phyloP scores from a whole-genome alignment of 2,888 invertebrate genomes.

The Melolontha melolontha region DNA sequence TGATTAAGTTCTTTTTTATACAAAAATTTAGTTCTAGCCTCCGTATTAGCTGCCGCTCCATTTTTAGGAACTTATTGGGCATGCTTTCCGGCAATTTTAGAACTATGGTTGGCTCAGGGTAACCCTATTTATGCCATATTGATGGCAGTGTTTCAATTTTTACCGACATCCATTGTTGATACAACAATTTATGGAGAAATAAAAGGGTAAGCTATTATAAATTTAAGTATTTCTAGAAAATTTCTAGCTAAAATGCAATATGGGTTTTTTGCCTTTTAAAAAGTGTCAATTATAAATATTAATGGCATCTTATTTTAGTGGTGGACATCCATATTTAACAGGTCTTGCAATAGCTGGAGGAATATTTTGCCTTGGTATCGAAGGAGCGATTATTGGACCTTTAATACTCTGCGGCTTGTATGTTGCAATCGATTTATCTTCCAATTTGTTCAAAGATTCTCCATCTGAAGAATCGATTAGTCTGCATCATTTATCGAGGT shows the following conservation, averaged over 20 bases:
- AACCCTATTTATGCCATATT: conserved; percentile 84
- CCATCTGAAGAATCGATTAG: conserved; percentile 71
- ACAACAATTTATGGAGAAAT: conserved; percentile 97
- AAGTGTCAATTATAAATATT: too few species aligned
- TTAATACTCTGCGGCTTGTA: conserved; percentile 93
- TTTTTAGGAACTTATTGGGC: conserved; percentile 97
- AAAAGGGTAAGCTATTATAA: conserved; percentile 79
- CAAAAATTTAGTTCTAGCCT: conserved; percentile 80
- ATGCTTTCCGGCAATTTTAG: conserved; percentile 92
- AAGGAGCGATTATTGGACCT: conserved; percentile 97
- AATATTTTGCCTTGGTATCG: conserved; percentile 95
- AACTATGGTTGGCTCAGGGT: conserved; percentile 94
- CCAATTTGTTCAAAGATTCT: conserved; percentile 76
- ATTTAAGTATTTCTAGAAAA: too few species aligned
- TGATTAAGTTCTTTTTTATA: background rate
- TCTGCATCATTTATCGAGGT: conserved; percentile 52
- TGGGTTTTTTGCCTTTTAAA: too few species aligned
- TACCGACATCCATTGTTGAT: conserved; percentile 93
- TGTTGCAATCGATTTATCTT: conserved; percentile 89
- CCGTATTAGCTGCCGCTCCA: conserved; percentile 94
- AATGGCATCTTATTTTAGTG: conserved; percentile 55
- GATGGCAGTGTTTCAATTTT: conserved; percentile 85
- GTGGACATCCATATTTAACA: conserved; percentile 96
- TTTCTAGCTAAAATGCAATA: too few species aligned
- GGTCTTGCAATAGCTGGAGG: conserved; percentile 98